Percentiles rank a stretch among this genome's conserved stretches.
Conservation (phyloP, 2,888 invertebrate genomes). For the Scaptomyza caliginosa region DNA sequence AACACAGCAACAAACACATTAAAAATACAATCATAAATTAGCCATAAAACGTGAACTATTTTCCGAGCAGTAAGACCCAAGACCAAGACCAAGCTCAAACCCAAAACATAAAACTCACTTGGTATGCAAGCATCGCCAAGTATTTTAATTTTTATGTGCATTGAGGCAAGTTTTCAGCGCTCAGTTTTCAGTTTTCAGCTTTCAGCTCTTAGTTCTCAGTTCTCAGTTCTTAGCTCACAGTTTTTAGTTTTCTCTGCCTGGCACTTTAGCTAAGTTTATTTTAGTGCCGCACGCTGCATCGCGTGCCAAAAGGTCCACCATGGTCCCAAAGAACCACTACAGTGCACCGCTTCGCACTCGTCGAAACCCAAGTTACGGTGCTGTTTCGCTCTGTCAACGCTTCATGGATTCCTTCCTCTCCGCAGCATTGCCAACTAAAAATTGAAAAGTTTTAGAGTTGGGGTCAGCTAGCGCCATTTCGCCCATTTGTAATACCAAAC, state of each 20-base stretch:
- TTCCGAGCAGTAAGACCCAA: not conserved
- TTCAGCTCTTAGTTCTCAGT: conserved; percentile 27
- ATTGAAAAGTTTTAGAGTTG: conserved; percentile 43
- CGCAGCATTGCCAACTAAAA: conserved; percentile 22
- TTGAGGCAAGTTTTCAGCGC: conserved; percentile 53
- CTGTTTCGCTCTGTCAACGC: conserved; percentile 25
- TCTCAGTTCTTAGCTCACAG: conserved; percentile 20
- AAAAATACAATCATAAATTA: conserved; percentile 65
- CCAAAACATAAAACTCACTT: conserved; percentile 23
- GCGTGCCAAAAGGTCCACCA: conserved; percentile 61
- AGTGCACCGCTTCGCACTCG: not conserved
- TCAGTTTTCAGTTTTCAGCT: conserved; percentile 24
- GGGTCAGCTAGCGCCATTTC: conserved; percentile 47
- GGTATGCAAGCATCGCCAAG: conserved; percentile 64
- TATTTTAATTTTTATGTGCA: conserved; percentile 75
- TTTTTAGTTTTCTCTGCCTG: conserved; percentile 26
- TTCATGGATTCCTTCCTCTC: conserved; percentile 3
- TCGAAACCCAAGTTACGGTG: conserved; percentile 4
- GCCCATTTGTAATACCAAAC: conserved; percentile 36
- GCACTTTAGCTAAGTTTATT: conserved; percentile 64
- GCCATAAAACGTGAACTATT: conserved; percentile 58
- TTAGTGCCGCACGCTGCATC: conserved; percentile 63
- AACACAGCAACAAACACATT: not conserved
- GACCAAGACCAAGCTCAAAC: not conserved
- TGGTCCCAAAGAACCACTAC: conserved; percentile 14